These are phyloP conservation scores for Malurus cyaneus DNA, from an alignment of 2,113 vertebrate species.

Conservation along the genomic window DNA sequence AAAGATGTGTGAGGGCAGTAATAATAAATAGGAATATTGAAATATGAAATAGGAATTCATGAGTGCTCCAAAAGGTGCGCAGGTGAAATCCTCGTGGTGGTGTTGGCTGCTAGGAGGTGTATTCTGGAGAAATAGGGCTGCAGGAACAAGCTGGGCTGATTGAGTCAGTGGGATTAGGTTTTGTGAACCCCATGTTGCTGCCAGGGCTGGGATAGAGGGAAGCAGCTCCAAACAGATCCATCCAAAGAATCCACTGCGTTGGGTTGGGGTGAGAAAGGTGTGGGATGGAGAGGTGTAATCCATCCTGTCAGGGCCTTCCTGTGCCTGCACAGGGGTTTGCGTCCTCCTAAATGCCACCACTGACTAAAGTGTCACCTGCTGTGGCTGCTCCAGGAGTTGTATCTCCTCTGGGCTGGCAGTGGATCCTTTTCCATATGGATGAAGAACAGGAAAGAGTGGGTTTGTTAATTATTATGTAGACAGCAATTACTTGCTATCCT, in stretches of 20 bases:
- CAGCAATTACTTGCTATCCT: not conserved
- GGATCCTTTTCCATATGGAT: too few species aligned
- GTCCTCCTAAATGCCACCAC: not conserved
- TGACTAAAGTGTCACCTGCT: not conserved
- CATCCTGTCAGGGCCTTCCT: not conserved
- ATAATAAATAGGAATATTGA: too few species aligned
- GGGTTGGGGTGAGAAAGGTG: not conserved
- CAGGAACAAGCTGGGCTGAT: not conserved
- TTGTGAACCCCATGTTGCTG: fast-evolving
- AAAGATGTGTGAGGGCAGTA: not conserved
- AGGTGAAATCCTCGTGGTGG: not conserved
- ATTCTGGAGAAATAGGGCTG: not conserved
- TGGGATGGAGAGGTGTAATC: not conserved
- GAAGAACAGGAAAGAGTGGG: not conserved
- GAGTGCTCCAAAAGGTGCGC: not conserved
- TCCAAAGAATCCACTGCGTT: not conserved
- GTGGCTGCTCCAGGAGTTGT: fast-evolving
- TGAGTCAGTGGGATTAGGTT: not conserved
- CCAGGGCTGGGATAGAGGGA: not conserved
- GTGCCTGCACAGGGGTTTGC: not conserved
- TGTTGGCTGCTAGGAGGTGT: not conserved
- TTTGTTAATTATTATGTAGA: not conserved
- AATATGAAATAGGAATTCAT: not conserved
- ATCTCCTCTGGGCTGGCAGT: not conserved
- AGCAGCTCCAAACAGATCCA: not conserved